Base-by-base conservation (phyloP, 2,797 vertebrate genomes). In the Lerista edwardsae region DNA sequence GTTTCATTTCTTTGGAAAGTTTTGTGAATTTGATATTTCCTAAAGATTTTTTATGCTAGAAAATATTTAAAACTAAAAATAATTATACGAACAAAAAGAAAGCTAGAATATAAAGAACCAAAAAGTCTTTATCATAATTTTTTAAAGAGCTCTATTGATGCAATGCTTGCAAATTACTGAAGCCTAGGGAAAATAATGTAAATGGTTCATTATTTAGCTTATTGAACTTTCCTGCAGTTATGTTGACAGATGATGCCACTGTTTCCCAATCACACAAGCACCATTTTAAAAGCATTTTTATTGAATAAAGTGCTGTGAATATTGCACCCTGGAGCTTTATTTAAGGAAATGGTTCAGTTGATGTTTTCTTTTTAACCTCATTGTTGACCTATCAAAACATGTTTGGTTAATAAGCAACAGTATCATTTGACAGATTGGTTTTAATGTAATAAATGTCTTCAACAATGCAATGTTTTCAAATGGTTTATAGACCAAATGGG, bases 61-160 rank as follows among this genome's bases (percentile, higher is more conserved):
- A 47, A 67, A 47, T 15, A 17, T 55, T 55, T 55, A 55, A 55
- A 65, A 69, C 57, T 89, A 84, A 84, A 91, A 90, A 88, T 84
- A 84, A 65, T 83, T 71, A 27, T 39, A 75, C 89, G 69, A 85
- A 47, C 84, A 86, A 87, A 76, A 71, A 39, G 81, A 93, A 93
- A 65, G 85, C 84, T 84, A 51, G 82, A 86, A 92, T 74, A 90
- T 81, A 89, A 85, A 94, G 94, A 84, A 91, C 44, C 90, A 90
- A 95, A 94, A 96, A 92, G 95, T 95, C 94, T 94, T 96, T 96
- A 96, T 97, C 96, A 97, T 98, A 97, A 96, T 97, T 97, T 97
- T 97, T 97, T 97, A 89, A 97, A 96, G 94, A 95, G 91, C 93
- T 91, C 89, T 96, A 94, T 96, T 95, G 94, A 95, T 96, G 96